These are phyloP conservation scores for Pimephales promelas DNA, from an alignment of 2,113 vertebrate genomes.

Conservation along the genomic window DNA sequence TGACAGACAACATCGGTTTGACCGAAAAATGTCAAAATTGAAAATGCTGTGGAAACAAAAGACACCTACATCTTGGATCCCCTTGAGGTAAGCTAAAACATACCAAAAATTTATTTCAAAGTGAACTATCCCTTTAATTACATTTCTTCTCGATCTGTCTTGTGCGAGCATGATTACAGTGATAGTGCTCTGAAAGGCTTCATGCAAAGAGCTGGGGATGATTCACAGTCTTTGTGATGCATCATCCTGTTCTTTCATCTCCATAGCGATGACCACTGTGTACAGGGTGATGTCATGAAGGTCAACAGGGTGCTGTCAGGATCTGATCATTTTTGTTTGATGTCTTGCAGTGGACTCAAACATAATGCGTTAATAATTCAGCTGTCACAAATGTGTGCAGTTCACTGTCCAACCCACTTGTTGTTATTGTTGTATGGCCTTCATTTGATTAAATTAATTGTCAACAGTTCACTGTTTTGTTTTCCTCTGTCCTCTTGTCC, in stretches of 20 bases:
- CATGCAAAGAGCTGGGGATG: conserved; percentile 24
- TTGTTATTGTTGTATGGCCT: background rate
- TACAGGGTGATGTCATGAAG: conserved; percentile 35
- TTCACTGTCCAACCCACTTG: background rate
- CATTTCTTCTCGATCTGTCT: background rate
- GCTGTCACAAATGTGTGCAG: background rate
- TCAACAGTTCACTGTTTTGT: background rate
- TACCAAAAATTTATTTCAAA: too few species aligned
- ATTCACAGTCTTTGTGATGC: conserved; percentile 45
- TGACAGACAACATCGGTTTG: too few species aligned
- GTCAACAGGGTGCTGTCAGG: background rate
- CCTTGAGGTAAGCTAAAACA: too few species aligned
- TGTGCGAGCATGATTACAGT: conserved; percentile 5
- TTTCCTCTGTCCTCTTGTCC: conserved; percentile 3
- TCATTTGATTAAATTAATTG: background rate
- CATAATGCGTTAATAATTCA: background rate
- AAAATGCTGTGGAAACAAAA: too few species aligned
- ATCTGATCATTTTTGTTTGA: background rate
- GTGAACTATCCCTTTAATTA: background rate
- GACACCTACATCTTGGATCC: too few species aligned
- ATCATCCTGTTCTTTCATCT: conserved; percentile 28
- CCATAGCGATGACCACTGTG: conserved; percentile 11
- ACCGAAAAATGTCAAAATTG: too few species aligned
- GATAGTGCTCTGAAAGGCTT: conserved; percentile 1
- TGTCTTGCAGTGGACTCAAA: background rate